These are phyloP conservation scores for Drosophila anceps DNA, from an alignment of 2,888 invertebrate genomes.

Conservation along the genomic window DNA sequence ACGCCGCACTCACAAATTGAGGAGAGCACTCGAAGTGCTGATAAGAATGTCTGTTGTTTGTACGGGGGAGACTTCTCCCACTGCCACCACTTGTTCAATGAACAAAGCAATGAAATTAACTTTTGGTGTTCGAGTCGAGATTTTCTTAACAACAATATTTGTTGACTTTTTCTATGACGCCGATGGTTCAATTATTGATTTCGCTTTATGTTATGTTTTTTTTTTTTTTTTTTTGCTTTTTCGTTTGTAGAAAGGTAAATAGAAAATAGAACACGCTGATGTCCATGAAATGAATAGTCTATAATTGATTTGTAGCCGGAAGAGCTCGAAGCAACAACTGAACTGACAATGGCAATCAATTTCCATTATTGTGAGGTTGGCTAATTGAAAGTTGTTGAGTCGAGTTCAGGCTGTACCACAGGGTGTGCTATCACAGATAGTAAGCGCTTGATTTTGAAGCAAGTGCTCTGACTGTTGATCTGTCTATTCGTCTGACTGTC, in stretches of 20 bases:
- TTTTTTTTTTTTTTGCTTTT: neutral
- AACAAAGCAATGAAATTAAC: constrained; percentile 66
- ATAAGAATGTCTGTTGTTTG: constrained; percentile 70
- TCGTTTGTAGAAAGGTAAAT: constrained; percentile 37
- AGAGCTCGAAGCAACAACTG: constrained; percentile 39
- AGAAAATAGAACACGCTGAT: constrained; percentile 10
- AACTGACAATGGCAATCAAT: constrained; percentile 78
- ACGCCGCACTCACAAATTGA: constrained; percentile 10
- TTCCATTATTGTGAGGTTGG: constrained; percentile 61
- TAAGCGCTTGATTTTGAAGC: constrained; percentile 4
- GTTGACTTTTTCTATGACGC: constrained; percentile 43
- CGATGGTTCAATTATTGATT: constrained; percentile 45
- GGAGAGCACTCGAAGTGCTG: constrained; percentile 33
- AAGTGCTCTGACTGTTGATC: constrained; percentile 11
- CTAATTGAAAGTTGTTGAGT: constrained; percentile 75
- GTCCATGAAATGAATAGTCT: constrained; percentile 16
- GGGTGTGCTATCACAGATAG: constrained; percentile 32
- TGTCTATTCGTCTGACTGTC: constrained; percentile 1
- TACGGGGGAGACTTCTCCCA: constrained; percentile 16
- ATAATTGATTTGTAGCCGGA: constrained; percentile 73
- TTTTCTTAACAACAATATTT: constrained; percentile 39
- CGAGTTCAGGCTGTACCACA: constrained; percentile 2
- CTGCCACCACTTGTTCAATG: neutral
- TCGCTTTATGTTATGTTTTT: neutral
- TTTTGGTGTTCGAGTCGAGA: constrained; percentile 53